Conservation (phyloP, 2,888 invertebrate species). For the Congeria kusceri region DNA sequence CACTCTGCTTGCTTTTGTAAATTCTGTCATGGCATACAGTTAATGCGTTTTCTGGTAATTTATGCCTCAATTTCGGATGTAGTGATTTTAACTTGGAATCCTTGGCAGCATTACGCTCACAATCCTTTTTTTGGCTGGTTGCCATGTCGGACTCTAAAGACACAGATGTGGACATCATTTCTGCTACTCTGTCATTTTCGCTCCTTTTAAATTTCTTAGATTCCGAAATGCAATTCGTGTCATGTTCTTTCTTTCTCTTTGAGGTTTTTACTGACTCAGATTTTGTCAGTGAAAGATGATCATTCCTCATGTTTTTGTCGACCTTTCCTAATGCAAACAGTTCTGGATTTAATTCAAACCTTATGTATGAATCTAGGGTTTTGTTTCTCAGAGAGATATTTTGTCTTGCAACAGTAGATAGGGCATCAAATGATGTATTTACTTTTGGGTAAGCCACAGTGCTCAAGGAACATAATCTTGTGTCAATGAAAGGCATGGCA, state of each 20-base stretch:
- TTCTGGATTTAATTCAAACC: not conserved
- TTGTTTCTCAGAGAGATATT: conserved; percentile 18
- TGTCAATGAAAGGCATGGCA: not conserved
- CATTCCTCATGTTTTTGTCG: not conserved
- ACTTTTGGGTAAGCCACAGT: conserved; percentile 14
- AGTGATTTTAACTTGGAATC: not conserved
- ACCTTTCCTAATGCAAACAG: conserved; percentile 5
- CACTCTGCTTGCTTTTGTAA: too few relatives aligned
- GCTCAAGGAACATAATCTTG: not conserved
- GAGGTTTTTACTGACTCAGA: too few relatives aligned
- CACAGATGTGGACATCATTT: too few relatives aligned
- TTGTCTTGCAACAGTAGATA: conserved; percentile 22
- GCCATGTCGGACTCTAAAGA: too few relatives aligned
- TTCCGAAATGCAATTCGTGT: too few relatives aligned
- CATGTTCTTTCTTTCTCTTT: too few relatives aligned
- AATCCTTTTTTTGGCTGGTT: not conserved
- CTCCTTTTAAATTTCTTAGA: not conserved
- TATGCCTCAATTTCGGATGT: conserved; percentile 40
- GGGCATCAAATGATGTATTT: conserved; percentile 8
- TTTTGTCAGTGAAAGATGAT: not conserved
- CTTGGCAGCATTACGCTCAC: not conserved
- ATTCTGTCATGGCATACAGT: too few relatives aligned
- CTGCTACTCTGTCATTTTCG: not conserved
- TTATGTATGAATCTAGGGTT: not conserved
- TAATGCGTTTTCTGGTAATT: not conserved